Base-by-base conservation (phyloP, 2,888 invertebrate species). In the Nymphalis c-album region DNA sequence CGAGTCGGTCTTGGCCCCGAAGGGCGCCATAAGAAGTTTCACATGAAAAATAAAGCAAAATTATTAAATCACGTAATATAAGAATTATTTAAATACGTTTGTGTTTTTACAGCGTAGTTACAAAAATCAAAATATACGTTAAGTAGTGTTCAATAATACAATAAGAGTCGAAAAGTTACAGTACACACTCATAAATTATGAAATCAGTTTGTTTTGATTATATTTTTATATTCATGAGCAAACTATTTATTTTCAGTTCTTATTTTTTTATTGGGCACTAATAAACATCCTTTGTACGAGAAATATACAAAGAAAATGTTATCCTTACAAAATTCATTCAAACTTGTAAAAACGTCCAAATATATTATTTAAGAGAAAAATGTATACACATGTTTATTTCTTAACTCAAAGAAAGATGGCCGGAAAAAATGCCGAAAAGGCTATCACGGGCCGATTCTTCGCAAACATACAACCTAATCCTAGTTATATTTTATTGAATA, bases 401-500 rank as follows among this genome's bases (percentile, higher is more conserved):
- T 81, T 85, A 79, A 82, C 79, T 80, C 79, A 79, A 82, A 83
- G 84, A 87, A 84, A 85, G 82, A 87, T 84, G 85, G 80, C 83
- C 82, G 84, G 83, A 85, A 87, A 84, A 85, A 85, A 84, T 82
- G 80, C 79, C 79, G 82, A 83, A 85, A 82, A 80, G 81, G 80
- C 86, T 83, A 86, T 85, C 84, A 81, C 79, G 79, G 80, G 83
- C 81, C 84, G 79, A 85, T 85, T 88, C 81, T 77, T 72, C 67
- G 74, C 74, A 76, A 71, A 74, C 67, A 69, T 71, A 73, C 70
- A 64, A 71, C 72, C 70, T 68, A 67, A 69, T 60, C 40, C 48
- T 10, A 65, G 31, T 57, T 40, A 18, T 64, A 40, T 10, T 35
- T 45, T 74, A 76, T 69, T 67, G 65, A 1, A 81, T 81, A 80